Base-by-base conservation (phyloP, 2,113 vertebrate species). In the Hippocampus abdominalis region DNA sequence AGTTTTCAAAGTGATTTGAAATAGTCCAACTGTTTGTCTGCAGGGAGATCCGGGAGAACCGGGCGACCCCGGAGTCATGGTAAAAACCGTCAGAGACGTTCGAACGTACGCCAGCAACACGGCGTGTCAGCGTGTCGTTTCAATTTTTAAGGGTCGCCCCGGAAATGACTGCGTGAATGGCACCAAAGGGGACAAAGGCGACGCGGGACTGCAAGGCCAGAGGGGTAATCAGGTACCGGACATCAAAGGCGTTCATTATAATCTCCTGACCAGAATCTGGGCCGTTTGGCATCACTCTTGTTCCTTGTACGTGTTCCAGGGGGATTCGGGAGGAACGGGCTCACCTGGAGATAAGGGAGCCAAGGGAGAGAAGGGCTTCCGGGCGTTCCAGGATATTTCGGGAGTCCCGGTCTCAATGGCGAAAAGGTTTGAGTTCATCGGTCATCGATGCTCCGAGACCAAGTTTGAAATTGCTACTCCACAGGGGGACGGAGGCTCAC, bases 21-120 rank as follows among this genome's bases (percentile, higher is more conserved):
- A 60, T 18, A 5, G 11, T 25, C 13, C 5, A 57, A 57, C 48
- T 0, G 0, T 73, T 79, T 75, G 60, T 54, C 49, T 59, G 0
- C 89, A 97, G 95, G 95, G 95, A 44, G 94, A 95, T 11, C 71
- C 91, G 0, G 95, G 95, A 63, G 94, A 95, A 66, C 88, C 89
- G 13, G 95, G 95, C 3, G 68, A 81, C 16, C 89, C 91, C 0
- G 95, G 95, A 78, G 86, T 73, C 71, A 84, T 89, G 9, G 95
- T 96, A 89, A 80, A 66, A 23, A 6, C 40, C 7, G 59, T 40
- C 53, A 27, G 53, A 56, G 3, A 23, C 3, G 9, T 59, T 6
- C 18, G n/a, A n/a, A n/a, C 16, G 10, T 10, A 63, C 12, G 10
- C 39, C 2, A 63, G 10, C 18, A 4, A n/a, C 21, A 23, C 11